Evolutionary conservation across 2,888 invertebrate species (phyloP), one percentile per base, ranked within the genome.

Genomic region (Eutolmus rufibarbis): DNA sequence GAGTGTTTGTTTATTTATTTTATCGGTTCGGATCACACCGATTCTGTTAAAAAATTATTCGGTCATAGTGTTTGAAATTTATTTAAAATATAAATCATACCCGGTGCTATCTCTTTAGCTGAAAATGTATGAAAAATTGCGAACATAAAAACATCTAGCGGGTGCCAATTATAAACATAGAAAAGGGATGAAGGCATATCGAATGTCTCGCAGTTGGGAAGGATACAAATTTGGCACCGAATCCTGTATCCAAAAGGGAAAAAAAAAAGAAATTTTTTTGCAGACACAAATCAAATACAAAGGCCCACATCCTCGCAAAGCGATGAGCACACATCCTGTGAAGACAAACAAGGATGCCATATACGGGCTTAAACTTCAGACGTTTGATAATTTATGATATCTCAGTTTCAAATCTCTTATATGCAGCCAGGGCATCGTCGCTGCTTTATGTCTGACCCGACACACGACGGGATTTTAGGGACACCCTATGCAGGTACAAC

Each of bases 321-420:
- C 51, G 43, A 85, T 23, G 74, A 74, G 85, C 74, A 46, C 40
- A 66, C 28, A 85, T 85, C 74, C 85, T 85, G 31, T 7, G 43
- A 85, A 85, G 85, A 74, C 85, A 85, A 85, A 85, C 85, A 85
- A 31, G 76, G 46, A 81, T 87, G 74, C 78, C 31, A 79, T 87
- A 74, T 87, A 74, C 79, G 81, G 81, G 79, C 81, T 87, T 74
- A 87, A 87, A 81, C 74, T 87, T 87, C 81, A 46, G 79, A 81
- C 87, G 46, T 87, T 87, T 87, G 81, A 87, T 87, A 87, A 87
- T 87, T 87, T 87, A 87, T 87, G 74, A 81, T 81, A 81, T 87
- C 66, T 46, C 46, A 87, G 74, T 86, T 86, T 56, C 34, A 78
- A 86, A 86, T 85, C 85, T 85, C 85, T 74, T 23, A 78, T 34